phyloP scores from a whole-genome alignment of 2,888 invertebrate species.

The Troilus luridus region DNA sequence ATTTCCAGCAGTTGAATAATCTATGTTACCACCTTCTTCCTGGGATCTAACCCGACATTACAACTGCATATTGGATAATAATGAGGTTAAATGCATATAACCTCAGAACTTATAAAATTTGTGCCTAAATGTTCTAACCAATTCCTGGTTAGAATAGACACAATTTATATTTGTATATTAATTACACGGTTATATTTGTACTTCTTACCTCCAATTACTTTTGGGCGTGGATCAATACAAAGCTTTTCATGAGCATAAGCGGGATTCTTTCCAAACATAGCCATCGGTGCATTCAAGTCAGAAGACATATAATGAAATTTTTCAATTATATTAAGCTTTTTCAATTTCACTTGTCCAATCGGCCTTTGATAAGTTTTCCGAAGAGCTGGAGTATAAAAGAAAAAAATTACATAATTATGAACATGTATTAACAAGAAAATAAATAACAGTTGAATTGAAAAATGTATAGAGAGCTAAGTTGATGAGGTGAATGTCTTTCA shows the following conservation, averaged over 20 bases:
- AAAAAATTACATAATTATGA: not conserved
- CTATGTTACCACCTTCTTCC: too few species aligned
- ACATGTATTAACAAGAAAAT: not conserved
- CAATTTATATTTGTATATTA: too few species aligned
- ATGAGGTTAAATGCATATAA: too few species aligned
- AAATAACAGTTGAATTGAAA: too few species aligned
- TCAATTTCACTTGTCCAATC: not conserved
- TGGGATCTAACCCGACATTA: too few species aligned
- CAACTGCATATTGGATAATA: too few species aligned
- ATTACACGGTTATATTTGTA: not conserved
- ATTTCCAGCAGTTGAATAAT: too few species aligned
- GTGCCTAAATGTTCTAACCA: too few species aligned
- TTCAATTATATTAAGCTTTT: slow-evolving; percentile 40
- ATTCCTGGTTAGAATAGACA: too few species aligned
- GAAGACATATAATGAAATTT: slow-evolving; percentile 24
- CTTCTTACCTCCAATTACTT: slow-evolving; percentile 17
- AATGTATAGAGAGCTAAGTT: too few species aligned
- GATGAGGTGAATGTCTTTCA: too few species aligned
- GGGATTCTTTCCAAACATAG: slow-evolving; percentile 38
- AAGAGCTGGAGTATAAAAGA: not conserved
- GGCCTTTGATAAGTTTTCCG: slow-evolving; percentile 34
- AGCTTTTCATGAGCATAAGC: slow-evolving; percentile 38
- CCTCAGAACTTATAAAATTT: too few species aligned
- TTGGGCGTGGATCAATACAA: slow-evolving; percentile 45
- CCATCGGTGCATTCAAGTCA: slow-evolving; percentile 32